phyloP scores from a whole-genome alignment of 2,888 invertebrate genomes.

The Thera obeliscata region DNA sequence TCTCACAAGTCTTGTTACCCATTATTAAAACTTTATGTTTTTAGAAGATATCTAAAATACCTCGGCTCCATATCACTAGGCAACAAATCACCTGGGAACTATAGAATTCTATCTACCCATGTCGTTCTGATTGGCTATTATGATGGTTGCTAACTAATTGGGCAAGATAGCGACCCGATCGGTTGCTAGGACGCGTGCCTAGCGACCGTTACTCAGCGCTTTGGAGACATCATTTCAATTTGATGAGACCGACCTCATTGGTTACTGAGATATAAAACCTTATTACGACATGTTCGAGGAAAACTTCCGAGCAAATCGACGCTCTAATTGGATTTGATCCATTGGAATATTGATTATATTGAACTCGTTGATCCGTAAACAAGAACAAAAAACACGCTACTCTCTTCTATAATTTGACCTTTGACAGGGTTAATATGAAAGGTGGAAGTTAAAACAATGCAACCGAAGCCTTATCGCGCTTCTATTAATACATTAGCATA shows the following conservation, averaged over 20 bases:
- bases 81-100: slow-evolving; percentile 20
- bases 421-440: slow-evolving; percentile 47
- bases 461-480: slow-evolving; percentile 40
- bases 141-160: slow-evolving; percentile 43
- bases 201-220: slow-evolving; percentile 54
- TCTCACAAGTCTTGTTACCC: not conserved
- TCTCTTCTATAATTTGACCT: slow-evolving; percentile 46
- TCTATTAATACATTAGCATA: slow-evolving; percentile 56
- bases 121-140: slow-evolving; percentile 41
- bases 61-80: slow-evolving; percentile 10
- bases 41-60: not conserved
- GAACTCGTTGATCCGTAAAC: slow-evolving; percentile 34
- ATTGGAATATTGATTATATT: slow-evolving; percentile 16
- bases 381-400: slow-evolving; percentile 30
- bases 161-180: slow-evolving; percentile 38
- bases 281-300: slow-evolving; percentile 35
- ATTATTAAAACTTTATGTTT: not conserved
- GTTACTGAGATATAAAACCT: slow-evolving; percentile 45
- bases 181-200: slow-evolving; percentile 58
- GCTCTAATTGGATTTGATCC: slow-evolving; percentile 18
- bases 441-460: slow-evolving; percentile 42
- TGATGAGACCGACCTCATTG: slow-evolving; percentile 56
- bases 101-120: slow-evolving; percentile 33
- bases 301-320: slow-evolving; percentile 24
- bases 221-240: slow-evolving; percentile 60